Base-by-base conservation (phyloP, 1,140 invertebrate species). In the Hyles vespertilio region DNA sequence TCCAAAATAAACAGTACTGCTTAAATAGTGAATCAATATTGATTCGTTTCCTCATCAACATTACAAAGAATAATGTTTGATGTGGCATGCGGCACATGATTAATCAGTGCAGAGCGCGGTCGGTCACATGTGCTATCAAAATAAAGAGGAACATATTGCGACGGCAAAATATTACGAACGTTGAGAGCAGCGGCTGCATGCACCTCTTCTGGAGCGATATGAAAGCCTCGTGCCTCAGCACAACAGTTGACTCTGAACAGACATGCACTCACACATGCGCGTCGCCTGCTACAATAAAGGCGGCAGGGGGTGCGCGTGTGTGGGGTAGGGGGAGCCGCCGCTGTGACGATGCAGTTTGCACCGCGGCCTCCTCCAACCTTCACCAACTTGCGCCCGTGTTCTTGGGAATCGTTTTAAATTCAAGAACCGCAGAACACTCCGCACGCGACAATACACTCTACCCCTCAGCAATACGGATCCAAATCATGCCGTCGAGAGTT, bases 341-440 rank as follows among this genome's bases (percentile, higher is more conserved):
- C 67, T 82, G 81, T 87, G 81, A 84, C 80, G 77, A 81, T 86
- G 83, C 84, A 88, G 80, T 86, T 86, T 88, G 83, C 85, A 81
- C 79, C 83, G 84, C 81, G 79, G 79, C 81, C 82, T 83, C 80
- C 79, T 81, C 81, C 80, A 84, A 84, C 84, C 77, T 84, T 86
- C 83, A 84, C 77, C 81, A 84, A 86, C 81, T 85, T 79, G 83
- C 77, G 81, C 82, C 81, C 82, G 75, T 88, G 83, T 88, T 86
- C 82, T 87, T 83, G 77, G 82, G 85, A 88, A 88, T 88, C 81
- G 83, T 88, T 88, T 88, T 85, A 88, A 88, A 87, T 86, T 87
- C 83, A 84, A 84, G 77, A 87, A 81, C 81, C 82, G 81, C 81
- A 83, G 69, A 77, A 64, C 71, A 76, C 67, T 81, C 68, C 58